Conservation (phyloP, 2,888 invertebrate genomes). For the Agonopterix heracliana region DNA sequence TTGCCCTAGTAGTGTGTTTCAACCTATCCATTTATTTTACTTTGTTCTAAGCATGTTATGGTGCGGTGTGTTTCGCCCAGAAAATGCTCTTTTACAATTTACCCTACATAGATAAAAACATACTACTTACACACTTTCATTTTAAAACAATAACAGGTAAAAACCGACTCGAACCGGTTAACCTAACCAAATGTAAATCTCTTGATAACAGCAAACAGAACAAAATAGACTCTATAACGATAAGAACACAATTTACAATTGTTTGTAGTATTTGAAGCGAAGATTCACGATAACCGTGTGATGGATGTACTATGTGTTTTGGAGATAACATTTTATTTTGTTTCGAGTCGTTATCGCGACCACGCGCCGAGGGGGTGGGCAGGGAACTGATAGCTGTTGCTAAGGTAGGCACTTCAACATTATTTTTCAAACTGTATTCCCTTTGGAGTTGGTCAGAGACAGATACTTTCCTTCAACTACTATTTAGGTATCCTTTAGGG, state of each 20-base stretch:
- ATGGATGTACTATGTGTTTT: slow-evolving; percentile 1
- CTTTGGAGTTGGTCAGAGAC: too few species aligned
- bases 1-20: too few species aligned
- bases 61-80: too few species aligned
- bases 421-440: too few species aligned
- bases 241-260: neutral
- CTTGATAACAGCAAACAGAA: neutral
- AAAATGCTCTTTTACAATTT: too few species aligned
- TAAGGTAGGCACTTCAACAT: too few species aligned
- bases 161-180: slow-evolving; percentile 1
- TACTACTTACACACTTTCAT: too few species aligned
- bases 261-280: neutral
- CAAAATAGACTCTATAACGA: neutral
- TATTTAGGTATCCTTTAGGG: too few species aligned
- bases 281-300: neutral
- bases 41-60: too few species aligned
- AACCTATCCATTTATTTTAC: too few species aligned
- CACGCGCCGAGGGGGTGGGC: neutral
- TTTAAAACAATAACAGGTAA: neutral
- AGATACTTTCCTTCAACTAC: too few species aligned
- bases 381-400: neutral
- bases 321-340: neutral
- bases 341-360: neutral
- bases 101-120: too few species aligned
- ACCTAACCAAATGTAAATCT: neutral